phyloP scores from a whole-genome alignment of 2,888 invertebrate species.

The Drosophila pseudotakahashii region DNA sequence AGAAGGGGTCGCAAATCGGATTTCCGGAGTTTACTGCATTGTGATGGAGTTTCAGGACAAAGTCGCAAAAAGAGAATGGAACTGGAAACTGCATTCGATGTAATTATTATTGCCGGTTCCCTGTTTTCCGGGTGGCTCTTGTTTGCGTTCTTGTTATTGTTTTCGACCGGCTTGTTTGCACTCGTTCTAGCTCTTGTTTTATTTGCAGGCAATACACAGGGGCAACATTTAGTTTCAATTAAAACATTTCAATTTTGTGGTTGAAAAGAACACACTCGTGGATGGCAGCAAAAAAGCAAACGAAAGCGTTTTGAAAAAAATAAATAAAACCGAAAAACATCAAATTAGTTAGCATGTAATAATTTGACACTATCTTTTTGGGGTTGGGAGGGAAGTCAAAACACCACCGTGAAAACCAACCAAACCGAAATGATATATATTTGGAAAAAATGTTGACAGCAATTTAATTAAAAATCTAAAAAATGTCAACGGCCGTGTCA shows the following conservation, averaged over 20 bases:
- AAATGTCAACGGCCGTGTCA: slow-evolving; percentile 66
- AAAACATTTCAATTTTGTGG: slow-evolving; percentile 78
- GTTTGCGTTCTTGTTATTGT: slow-evolving; percentile 40
- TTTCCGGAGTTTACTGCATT: slow-evolving; percentile 60
- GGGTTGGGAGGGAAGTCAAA: slow-evolving; percentile 7
- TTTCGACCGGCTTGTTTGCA: slow-evolving; percentile 53
- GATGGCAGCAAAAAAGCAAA: slow-evolving; percentile 23
- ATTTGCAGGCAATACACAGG: slow-evolving; percentile 70
- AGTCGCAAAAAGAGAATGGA: slow-evolving; percentile 14
- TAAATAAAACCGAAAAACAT: slow-evolving; percentile 23
- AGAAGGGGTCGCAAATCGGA: slow-evolving; percentile 74
- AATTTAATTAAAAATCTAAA: slow-evolving; percentile 68
- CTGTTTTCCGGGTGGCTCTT: slow-evolving; percentile 21
- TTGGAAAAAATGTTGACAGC: slow-evolving; percentile 35
- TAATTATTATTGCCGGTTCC: slow-evolving; percentile 71
- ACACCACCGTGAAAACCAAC: slow-evolving; percentile 20
- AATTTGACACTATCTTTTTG: slow-evolving; percentile 51
- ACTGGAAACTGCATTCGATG: slow-evolving; percentile 55
- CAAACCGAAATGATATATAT: slow-evolving; percentile 32
- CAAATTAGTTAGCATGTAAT: slow-evolving; percentile 50
- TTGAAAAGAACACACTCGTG: slow-evolving; percentile 59
- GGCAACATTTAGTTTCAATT: slow-evolving; percentile 79
- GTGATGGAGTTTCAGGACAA: slow-evolving; percentile 33
- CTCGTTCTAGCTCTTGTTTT: slow-evolving; percentile 55
- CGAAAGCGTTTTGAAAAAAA: neutral